Evolutionary conservation across 2,888 invertebrate genomes (phyloP).

Genomic region (Netelia fuscicornis): DNA sequence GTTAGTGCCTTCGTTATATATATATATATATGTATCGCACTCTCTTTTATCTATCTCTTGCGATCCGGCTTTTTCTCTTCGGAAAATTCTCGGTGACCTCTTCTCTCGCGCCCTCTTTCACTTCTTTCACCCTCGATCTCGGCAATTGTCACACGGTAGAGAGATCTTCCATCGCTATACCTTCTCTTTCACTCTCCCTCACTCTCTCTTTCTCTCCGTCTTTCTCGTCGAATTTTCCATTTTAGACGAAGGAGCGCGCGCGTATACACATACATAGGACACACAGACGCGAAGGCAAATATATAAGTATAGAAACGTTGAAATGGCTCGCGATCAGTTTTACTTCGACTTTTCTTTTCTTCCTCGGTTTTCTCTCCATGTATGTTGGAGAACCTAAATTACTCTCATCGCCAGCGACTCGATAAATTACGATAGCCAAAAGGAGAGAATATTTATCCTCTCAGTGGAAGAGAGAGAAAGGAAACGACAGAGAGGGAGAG

Average conservation of each 20-base stretch:
- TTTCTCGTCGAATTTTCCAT: conserved; percentile 32
- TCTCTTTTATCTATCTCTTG: conserved; percentile 14
- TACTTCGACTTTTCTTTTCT: conserved; percentile 31
- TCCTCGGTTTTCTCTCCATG: conserved; percentile 16
- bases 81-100: conserved; percentile 12
- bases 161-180: conserved; percentile 12
- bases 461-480: conserved; percentile 32
- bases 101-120: conserved; percentile 25
- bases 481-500: background rate
- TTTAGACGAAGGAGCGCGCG: conserved; percentile 10
- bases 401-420: conserved; percentile 72
- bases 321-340: conserved; percentile 41
- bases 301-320: background rate
- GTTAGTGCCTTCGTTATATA: background rate
- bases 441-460: conserved; percentile 74
- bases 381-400: conserved; percentile 60
- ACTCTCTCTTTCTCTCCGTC: background rate
- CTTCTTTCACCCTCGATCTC: background rate
- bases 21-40: background rate
- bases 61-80: conserved; percentile 8
- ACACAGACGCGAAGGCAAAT: background rate
- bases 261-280: background rate
- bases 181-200: background rate
- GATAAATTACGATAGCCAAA: conserved; percentile 75
- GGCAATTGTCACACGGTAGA: conserved; percentile 31